These are phyloP conservation scores for Antigone vipio DNA, from an alignment of 2,113 vertebrate genomes.

Conservation along the genomic window DNA sequence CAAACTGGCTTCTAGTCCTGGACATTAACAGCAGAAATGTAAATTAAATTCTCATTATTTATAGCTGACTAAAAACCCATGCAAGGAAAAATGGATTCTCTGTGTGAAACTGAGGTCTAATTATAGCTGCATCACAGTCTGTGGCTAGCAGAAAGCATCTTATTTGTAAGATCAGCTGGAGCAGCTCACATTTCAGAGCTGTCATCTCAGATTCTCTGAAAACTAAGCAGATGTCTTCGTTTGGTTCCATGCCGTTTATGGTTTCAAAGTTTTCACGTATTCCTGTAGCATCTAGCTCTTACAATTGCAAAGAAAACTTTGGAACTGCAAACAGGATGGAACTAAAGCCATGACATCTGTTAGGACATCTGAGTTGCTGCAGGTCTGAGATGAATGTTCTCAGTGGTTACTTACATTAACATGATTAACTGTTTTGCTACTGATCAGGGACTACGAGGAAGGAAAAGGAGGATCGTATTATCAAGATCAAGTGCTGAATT, in stretches of 20 bases:
- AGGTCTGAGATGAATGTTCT: neutral
- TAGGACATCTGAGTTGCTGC: neutral
- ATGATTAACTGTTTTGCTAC: neutral
- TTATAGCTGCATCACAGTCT: slow-evolving; percentile 25
- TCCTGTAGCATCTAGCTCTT: neutral
- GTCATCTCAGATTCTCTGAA: slow-evolving; percentile 35
- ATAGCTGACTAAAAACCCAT: neutral
- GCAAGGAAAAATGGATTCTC: slow-evolving; percentile 23
- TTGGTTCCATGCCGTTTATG: slow-evolving; percentile 11
- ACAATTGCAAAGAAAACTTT: neutral
- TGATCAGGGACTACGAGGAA: neutral
- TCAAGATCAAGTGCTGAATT: neutral
- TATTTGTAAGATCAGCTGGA: slow-evolving; percentile 43
- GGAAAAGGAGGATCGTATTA: neutral
- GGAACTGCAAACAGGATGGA: neutral
- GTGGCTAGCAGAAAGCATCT: slow-evolving; percentile 11
- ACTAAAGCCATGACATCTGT: slow-evolving; percentile 4
- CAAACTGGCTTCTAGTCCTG: neutral
- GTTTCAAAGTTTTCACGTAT: slow-evolving; percentile 28
- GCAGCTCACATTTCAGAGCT: slow-evolving; percentile 44
- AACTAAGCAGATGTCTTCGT: slow-evolving; percentile 27
- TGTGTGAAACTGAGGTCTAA: slow-evolving; percentile 17
- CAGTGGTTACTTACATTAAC: neutral
- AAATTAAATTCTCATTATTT: slow-evolving; percentile 20
- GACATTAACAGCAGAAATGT: slow-evolving; percentile 11